Percentiles rank a stretch among this genome's conserved stretches.
Conservation (phyloP, 2,888 invertebrate genomes). For the Cecidostiba fungosa region DNA sequence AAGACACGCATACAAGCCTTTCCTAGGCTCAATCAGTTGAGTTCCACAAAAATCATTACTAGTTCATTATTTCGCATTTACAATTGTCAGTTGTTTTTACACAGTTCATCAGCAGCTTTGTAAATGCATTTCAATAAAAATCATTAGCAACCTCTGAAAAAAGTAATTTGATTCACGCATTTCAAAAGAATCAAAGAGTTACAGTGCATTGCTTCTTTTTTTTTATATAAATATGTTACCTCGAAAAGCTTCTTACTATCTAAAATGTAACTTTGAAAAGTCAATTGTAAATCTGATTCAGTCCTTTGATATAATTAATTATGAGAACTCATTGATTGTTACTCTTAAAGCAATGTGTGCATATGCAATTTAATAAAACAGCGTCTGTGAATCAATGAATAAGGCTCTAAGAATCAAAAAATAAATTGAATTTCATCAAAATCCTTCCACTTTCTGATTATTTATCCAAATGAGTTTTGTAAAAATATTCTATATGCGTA, state of each 20-base stretch:
- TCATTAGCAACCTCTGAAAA: conserved; percentile 32
- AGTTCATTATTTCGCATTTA: conserved; percentile 55
- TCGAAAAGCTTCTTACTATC: conserved; percentile 21
- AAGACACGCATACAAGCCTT: conserved; percentile 72
- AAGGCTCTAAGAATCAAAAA: conserved; percentile 37
- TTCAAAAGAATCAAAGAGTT: conserved; percentile 34
- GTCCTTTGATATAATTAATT: conserved; percentile 29
- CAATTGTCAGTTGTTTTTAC: conserved; percentile 46
- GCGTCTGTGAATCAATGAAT: conserved; percentile 16
- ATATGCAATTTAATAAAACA: conserved; percentile 19
- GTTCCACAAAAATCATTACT: conserved; percentile 56
- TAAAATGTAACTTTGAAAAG: conserved; percentile 33
- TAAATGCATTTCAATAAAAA: conserved; percentile 33
- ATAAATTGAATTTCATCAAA: conserved; percentile 34
- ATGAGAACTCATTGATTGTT: conserved; percentile 25
- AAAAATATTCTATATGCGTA: conserved; percentile 58
- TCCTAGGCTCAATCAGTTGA: conserved; percentile 62
- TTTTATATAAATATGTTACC: conserved; percentile 28
- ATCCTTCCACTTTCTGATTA: conserved; percentile 35
- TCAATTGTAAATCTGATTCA: conserved; percentile 41
- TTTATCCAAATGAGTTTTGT: conserved; percentile 52
- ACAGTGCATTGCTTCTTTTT: conserved; percentile 26
- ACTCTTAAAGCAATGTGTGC: conserved; percentile 41
- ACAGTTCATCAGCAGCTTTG: conserved; percentile 41
- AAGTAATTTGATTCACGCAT: conserved; percentile 47